These are phyloP conservation scores for Lucinisca nassula DNA, from an alignment of 2,888 invertebrate genomes.

Conservation along the genomic window DNA sequence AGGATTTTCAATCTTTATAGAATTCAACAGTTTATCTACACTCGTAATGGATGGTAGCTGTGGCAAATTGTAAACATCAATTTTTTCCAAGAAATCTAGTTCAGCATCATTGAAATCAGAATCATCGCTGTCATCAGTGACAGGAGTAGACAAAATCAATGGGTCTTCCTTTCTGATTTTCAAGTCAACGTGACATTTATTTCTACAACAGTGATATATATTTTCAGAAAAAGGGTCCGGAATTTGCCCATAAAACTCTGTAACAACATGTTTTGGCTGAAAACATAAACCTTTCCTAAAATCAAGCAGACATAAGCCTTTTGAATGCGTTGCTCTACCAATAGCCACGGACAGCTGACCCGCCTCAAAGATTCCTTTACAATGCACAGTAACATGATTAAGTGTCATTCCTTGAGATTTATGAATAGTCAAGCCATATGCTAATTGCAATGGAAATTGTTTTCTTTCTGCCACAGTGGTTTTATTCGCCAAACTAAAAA, in stretches of 20 bases:
- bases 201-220: no score
- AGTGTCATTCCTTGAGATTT: not conserved
- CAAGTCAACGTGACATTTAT: no score
- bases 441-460: not conserved
- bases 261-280: slow-evolving; percentile 28
- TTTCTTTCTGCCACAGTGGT: not conserved
- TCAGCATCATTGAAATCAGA: slow-evolving; percentile 40
- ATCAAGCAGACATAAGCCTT: slow-evolving; percentile 19
- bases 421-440: not conserved
- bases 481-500: not conserved
- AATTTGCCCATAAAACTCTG: slow-evolving; percentile 17
- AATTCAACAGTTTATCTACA: not conserved
- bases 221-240: no score
- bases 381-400: slow-evolving; percentile 21
- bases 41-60: slow-evolving; percentile 11
- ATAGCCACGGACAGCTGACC: slow-evolving; percentile 49
- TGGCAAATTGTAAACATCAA: not conserved
- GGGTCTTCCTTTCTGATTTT: no score
- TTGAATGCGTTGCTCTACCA: slow-evolving; percentile 26
- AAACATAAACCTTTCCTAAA: slow-evolving; percentile 38
- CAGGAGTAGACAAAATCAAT: no score
- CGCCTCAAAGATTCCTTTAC: slow-evolving; percentile 34
- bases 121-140: not conserved
- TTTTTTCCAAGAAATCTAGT: slow-evolving; percentile 1
- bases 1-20: not conserved